A percentile compares a stretch with the other conserved stretches of the same genome.
Conservation (phyloP, 2,797 vertebrate genomes). For the Vespertilio murinus region DNA sequence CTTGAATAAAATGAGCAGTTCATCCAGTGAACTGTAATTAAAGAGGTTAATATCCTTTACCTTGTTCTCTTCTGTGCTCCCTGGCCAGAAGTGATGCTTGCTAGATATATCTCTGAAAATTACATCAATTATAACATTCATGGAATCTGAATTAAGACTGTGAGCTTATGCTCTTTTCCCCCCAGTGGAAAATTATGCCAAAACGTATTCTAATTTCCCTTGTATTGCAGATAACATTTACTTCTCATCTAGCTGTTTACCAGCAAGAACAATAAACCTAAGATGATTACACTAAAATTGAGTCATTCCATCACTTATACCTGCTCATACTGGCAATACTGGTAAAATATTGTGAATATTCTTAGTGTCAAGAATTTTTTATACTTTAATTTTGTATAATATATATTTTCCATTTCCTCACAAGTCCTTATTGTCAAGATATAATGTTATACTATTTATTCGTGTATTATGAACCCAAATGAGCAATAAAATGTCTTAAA, state of each 20-base stretch:
- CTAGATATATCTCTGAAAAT: not conserved
- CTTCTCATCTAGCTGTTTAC: slow-evolving; percentile 2
- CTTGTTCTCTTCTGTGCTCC: not conserved
- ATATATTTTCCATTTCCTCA: not conserved
- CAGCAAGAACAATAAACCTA: not conserved
- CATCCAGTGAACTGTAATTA: slow-evolving; percentile 41
- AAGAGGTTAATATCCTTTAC: slow-evolving; percentile 40
- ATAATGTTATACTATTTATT: not conserved
- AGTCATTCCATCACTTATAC: slow-evolving; percentile 10
- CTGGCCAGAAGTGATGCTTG: not conserved
- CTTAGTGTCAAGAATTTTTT: not conserved
- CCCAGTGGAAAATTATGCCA: not conserved
- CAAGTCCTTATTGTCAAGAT: not conserved
- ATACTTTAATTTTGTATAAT: slow-evolving; percentile 5
- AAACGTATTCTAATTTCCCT: slow-evolving; percentile 26
- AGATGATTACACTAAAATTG: not conserved
- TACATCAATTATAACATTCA: not conserved
- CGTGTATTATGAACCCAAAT: not conserved
- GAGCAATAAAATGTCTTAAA: slow-evolving; percentile 31
- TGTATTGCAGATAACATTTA: slow-evolving; percentile 30
- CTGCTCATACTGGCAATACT: not conserved
- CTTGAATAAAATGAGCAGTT: slow-evolving; percentile 43
- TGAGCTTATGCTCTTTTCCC: slow-evolving; percentile 2
- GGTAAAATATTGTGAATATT: not conserved
- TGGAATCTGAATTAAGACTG: slow-evolving; percentile 31